Base-by-base conservation (phyloP, 1,140 invertebrate species). In the Bacillus rossius region DNA sequence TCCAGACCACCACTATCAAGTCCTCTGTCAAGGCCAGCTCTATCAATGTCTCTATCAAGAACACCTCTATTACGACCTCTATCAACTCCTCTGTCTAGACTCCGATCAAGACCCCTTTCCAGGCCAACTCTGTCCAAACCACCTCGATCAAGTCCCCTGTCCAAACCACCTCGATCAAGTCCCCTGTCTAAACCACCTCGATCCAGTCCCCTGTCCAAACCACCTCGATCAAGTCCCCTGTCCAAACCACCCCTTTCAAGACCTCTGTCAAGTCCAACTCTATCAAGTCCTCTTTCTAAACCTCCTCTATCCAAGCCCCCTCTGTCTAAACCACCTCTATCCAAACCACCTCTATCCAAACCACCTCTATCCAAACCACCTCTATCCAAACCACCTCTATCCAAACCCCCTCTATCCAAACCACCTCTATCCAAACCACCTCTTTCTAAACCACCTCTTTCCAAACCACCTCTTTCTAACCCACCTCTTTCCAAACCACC, bases 141-240 rank as follows among this genome's bases (percentile, higher is more conserved):
- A 40, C 40, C 57, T 23, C 42, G 17, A 19, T 22, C 50, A 10
- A 54, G 23, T 10, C 57, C 57, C 41, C 43, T 48, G n/a, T 47
- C 55, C 13, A 20, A 41, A 13, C 50, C 50, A 14, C 29, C 40
- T 29, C 37, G 19, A 0, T 19, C 55, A 19, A 38, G 10, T 8
- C 34, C 47, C 17, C 26, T 40, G 10, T 48, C 47, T 19, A 17
- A 34, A 34, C 52, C 25, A 40, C 40, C 57, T n/a, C 42, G 14
- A 43, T 22, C 50, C 8, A 54, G 23, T 10, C 57, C 57, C 41
- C 43, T 48, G 26, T 47, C 55, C 22, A 20, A 41, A 13, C 50
- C 50, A 14, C 29, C 2, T 13, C 47, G 22, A 16, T 50, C 48
- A 23, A 26, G 48, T 3, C 48, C 48, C 14, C 25, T 50, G 16